Evolutionary conservation across 2,888 invertebrate genomes (phyloP).

Genomic region (Himalopsyche anomala): DNA sequence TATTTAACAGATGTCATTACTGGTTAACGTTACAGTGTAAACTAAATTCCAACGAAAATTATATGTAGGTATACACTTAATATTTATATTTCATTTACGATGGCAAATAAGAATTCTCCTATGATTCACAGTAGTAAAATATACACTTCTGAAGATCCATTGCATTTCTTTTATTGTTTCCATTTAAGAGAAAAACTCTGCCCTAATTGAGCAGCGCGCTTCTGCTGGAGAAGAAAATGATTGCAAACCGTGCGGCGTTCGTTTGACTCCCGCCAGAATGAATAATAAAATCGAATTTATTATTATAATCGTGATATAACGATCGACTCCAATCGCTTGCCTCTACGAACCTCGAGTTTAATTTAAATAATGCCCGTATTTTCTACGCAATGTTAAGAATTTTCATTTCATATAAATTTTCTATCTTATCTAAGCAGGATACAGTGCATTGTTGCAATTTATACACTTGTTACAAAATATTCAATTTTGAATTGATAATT

Average conservation of each 20-base stretch:
- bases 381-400: slow-evolving; percentile 5
- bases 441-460: not conserved
- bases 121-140: not conserved
- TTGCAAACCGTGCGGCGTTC: slow-evolving; percentile 58
- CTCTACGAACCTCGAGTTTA: not conserved
- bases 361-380: slow-evolving; percentile 24
- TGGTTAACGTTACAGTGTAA: too few species aligned
- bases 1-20: too few species aligned
- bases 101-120: not conserved
- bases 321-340: slow-evolving; percentile 55
- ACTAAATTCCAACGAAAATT: too few species aligned
- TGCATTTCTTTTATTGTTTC: slow-evolving; percentile 18
- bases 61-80: too few species aligned
- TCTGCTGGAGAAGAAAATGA: slow-evolving; percentile 53
- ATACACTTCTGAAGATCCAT: not conserved
- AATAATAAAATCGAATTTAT: slow-evolving; percentile 63
- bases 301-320: slow-evolving; percentile 53
- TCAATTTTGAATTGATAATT: too few species aligned
- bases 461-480: not conserved
- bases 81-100: too few species aligned
- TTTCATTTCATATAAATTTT: slow-evolving; percentile 26
- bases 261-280: slow-evolving; percentile 58
- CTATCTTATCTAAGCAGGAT: not conserved
- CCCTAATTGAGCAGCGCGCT: slow-evolving; percentile 58
- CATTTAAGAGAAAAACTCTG: slow-evolving; percentile 54